Percentiles rank a stretch among this genome's conserved stretches.
phyloP scores from a whole-genome alignment of 2,888 invertebrate species.

The Fragum fragum region DNA sequence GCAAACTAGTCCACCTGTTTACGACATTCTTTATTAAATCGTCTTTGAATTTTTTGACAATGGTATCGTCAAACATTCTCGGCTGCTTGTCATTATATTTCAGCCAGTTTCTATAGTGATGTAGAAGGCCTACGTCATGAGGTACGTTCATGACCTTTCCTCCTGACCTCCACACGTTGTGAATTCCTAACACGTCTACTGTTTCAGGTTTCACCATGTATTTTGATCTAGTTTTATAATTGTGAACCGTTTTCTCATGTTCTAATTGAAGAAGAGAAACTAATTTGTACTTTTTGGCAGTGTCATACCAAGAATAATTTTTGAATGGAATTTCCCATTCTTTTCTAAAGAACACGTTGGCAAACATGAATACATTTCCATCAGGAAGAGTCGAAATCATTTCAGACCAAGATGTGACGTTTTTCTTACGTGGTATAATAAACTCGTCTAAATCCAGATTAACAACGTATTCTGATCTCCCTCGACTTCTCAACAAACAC shows the following conservation, averaged over 20 bases:
- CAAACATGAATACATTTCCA: conserved; percentile 59
- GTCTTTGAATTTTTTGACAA: conserved; percentile 57
- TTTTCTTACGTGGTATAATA: conserved; percentile 77
- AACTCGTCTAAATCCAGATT: conserved; percentile 85
- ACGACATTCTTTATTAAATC: conserved; percentile 53
- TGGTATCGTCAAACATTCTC: conserved; percentile 50
- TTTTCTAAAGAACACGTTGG: conserved; percentile 76
- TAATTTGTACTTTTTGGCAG: conserved; percentile 67
- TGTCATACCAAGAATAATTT: conserved; percentile 49
- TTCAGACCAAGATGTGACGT: conserved; percentile 69
- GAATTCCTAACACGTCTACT: conserved; percentile 75
- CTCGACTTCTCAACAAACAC: conserved; percentile 82
- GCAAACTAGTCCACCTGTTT: conserved; percentile 33
- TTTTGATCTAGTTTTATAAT: conserved; percentile 71
- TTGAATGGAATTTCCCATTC: conserved; percentile 66
- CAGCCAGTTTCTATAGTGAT: conserved; percentile 79
- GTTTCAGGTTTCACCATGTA: conserved; percentile 72
- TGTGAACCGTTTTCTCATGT: conserved; percentile 68
- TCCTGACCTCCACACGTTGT: conserved; percentile 66
- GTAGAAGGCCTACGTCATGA: conserved; percentile 63
- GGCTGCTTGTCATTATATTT: conserved; percentile 48
- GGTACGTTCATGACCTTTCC: conserved; percentile 39
- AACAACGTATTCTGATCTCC: conserved; percentile 77
- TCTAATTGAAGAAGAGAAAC: conserved; percentile 72
- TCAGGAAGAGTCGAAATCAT: conserved; percentile 54